phyloP scores from a whole-genome alignment of 2,888 invertebrate species.

The Epirrita christyi region DNA sequence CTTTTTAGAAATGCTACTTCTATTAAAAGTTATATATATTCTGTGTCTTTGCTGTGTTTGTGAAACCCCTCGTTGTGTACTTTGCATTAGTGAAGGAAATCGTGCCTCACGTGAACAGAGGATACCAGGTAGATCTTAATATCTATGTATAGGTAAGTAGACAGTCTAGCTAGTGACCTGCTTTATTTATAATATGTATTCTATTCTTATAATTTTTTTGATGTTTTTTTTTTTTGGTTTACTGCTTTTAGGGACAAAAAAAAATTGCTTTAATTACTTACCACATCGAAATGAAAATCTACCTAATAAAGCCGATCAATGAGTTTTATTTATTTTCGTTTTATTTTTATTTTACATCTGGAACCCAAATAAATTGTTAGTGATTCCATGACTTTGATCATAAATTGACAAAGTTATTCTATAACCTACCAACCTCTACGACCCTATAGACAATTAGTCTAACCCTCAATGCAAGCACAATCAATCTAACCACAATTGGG shows the following conservation, averaged over 20 bases:
- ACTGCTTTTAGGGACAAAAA: too few species aligned
- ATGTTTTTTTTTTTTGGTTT: too few species aligned
- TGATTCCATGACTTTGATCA: too few species aligned
- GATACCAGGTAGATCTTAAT: slow-evolving; percentile 23
- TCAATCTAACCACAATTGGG: slow-evolving; percentile 3
- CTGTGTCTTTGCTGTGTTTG: slow-evolving; percentile 23
- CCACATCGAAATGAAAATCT: too few species aligned
- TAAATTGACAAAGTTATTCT: too few species aligned
- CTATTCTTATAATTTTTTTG: too few species aligned
- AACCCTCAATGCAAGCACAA: neutral
- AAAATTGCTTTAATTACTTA: too few species aligned
- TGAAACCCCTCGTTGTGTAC: slow-evolving; percentile 29
- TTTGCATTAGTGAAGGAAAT: slow-evolving; percentile 40
- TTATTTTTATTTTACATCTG: too few species aligned
- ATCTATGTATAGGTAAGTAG: neutral
- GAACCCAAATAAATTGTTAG: too few species aligned
- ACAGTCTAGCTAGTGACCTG: neutral
- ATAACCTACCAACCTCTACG: neutral
- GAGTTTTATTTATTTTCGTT: too few species aligned
- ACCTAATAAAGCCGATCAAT: too few species aligned
- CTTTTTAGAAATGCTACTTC: neutral
- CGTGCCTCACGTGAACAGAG: slow-evolving; percentile 36
- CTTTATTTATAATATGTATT: neutral
- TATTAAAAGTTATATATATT: neutral
- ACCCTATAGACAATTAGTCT: slow-evolving; percentile 5